phyloP scores from a whole-genome alignment of 1,140 invertebrate species.

The Drosophila santomea region DNA sequence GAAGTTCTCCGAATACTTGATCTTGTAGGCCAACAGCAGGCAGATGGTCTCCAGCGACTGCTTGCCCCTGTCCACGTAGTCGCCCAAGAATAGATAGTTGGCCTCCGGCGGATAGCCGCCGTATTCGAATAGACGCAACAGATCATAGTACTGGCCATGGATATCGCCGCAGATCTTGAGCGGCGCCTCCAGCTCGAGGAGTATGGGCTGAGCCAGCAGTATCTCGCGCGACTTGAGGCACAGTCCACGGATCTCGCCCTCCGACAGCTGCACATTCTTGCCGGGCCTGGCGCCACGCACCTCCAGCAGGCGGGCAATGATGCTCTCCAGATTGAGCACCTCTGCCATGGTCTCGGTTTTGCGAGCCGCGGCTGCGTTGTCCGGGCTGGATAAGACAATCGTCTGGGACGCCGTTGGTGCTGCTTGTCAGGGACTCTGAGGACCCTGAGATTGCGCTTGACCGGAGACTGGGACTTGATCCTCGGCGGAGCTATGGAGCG shows the following conservation, averaged over 20 bases:
- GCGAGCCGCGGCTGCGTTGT: constrained; percentile 6
- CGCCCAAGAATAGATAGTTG: constrained; percentile 98
- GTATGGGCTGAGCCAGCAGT: constrained; percentile 98
- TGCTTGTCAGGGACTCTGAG: constrained; percentile 1
- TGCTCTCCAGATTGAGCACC: constrained; percentile 57
- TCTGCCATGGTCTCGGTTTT: constrained; percentile 46
- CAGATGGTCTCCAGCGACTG: constrained; percentile 90
- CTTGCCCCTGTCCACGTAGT: constrained; percentile 85
- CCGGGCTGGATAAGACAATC: background rate
- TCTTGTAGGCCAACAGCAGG: constrained; percentile 97
- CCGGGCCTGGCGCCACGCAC: constrained; percentile 97
- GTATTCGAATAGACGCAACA: constrained; percentile 98
- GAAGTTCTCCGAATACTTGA: constrained; percentile 11
- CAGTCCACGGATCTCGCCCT: constrained; percentile 97
- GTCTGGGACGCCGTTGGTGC: constrained; percentile 11
- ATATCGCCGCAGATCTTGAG: constrained; percentile 99
- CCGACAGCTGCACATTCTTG: constrained; percentile 97
- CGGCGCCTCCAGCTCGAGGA: constrained; percentile 98
- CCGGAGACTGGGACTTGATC: too few relatives aligned
- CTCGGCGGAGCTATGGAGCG: too few relatives aligned
- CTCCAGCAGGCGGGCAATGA: constrained; percentile 56
- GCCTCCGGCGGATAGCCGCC: constrained; percentile 99
- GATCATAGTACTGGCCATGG: constrained; percentile 99
- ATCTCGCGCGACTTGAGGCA: constrained; percentile 98
- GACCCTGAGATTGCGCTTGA: background rate